Evolutionary conservation across 1,140 invertebrate genomes (phyloP).

Genomic region (Drosophila virilis): DNA sequence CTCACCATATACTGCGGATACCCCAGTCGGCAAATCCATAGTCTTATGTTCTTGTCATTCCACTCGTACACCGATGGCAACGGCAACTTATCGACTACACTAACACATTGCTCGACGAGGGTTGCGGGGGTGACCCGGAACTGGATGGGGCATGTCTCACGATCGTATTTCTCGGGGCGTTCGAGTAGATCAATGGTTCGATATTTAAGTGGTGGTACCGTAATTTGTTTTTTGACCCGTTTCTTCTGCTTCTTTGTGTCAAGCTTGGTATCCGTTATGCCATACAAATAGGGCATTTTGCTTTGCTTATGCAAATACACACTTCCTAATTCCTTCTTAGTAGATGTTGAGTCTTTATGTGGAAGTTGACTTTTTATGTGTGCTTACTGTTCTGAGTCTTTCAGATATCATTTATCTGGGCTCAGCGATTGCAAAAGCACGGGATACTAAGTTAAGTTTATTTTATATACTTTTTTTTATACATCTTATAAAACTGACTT

Average conservation of each 20-base stretch:
- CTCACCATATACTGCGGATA: slow-evolving; percentile 73
- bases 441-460: too few relatives aligned
- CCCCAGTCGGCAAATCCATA: slow-evolving; percentile 59
- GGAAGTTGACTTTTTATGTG: too few relatives aligned
- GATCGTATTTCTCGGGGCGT: background rate
- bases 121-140: background rate
- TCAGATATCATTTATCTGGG: too few relatives aligned
- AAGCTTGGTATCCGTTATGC: background rate
- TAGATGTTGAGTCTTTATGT: too few relatives aligned
- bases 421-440: too few relatives aligned
- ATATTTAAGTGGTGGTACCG: background rate
- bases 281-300: background rate
- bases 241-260: background rate
- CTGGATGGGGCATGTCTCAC: background rate
- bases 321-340: too few relatives aligned
- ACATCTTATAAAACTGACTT: background rate
- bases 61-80: slow-evolving; percentile 61
- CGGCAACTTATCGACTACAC: slow-evolving; percentile 56
- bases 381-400: too few relatives aligned
- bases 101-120: slow-evolving; percentile 44
- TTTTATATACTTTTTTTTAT: too few relatives aligned
- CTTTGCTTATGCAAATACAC: background rate
- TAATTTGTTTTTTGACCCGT: background rate
- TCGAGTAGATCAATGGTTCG: background rate
- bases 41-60: slow-evolving; percentile 59